Percentiles rank a stretch among this genome's conserved stretches.
phyloP scores from a whole-genome alignment of 1,140 invertebrate species.

The Psix sp. region DNA sequence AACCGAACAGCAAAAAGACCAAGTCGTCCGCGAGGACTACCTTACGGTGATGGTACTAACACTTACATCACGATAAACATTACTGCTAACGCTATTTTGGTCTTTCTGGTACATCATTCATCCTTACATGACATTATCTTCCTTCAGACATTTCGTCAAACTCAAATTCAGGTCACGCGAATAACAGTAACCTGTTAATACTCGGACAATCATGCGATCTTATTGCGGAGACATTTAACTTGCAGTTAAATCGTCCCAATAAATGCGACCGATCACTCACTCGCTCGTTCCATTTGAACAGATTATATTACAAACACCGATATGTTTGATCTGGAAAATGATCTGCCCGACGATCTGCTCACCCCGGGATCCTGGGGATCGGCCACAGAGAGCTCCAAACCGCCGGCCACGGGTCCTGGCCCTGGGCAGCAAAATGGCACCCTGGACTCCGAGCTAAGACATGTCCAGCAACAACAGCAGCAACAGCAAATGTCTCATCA shows the following conservation, averaged over 20 bases:
- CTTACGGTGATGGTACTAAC: slow-evolving; percentile 77
- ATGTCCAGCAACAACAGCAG: slow-evolving; percentile 79
- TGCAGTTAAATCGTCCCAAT: no score
- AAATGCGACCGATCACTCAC: background rate
- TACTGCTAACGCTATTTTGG: slow-evolving; percentile 74
- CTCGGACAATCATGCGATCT: no score
- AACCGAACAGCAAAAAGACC: slow-evolving; percentile 26
- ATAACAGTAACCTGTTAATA: no score
- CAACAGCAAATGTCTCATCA: slow-evolving; percentile 82
- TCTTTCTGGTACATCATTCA: slow-evolving; percentile 69
- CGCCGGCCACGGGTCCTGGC: slow-evolving; percentile 86
- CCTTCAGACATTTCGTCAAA: background rate
- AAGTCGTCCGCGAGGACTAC: no score
- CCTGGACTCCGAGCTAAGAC: slow-evolving; percentile 77
- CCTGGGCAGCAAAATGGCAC: slow-evolving; percentile 86
- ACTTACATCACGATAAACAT: slow-evolving; percentile 58
- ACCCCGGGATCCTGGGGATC: slow-evolving; percentile 83
- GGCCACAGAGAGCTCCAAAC: slow-evolving; percentile 80
- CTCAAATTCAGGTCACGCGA: background rate
- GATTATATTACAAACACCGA: slow-evolving; percentile 84
- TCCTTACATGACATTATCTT: slow-evolving; percentile 49
- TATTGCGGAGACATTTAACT: no score
- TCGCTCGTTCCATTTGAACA: slow-evolving; percentile 34
- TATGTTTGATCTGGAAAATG: slow-evolving; percentile 92
- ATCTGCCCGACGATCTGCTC: slow-evolving; percentile 94